Evolutionary conservation across 2,113 vertebrate genomes (phyloP), one percentile per base, ranked within the genome.

Genomic region (Eublepharis macularius): DNA sequence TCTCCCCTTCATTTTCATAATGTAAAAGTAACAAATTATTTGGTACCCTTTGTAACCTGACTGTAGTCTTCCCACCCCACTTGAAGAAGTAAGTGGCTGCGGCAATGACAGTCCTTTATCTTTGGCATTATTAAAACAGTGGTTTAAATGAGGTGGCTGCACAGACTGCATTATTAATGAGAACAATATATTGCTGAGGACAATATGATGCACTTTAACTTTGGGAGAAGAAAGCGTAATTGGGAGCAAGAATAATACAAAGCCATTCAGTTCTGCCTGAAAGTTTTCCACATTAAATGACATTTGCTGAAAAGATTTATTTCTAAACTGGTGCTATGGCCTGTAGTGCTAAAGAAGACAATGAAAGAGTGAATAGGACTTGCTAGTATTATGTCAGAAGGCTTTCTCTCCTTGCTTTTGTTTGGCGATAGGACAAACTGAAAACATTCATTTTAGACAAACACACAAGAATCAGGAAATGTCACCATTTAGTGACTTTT

Each of bases 11-110:
- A 60, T 92, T 88, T 74, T 87, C 82, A 66, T 32, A 49, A 85
- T 4, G 41, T 83, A 87, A 87, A 91, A 90, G 70, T 76, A 89
- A 70, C 80, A 85, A 90, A 90, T 91, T 85, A 93, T 92, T 88
- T 85, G 83, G 43, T 83, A 85, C 90, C 89, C 88, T 94, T 94
- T 94, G 41, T 90, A 90, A 85, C 93, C 84, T 83, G 68, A 54
- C 21, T 47, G 86, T 94, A 94, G 93, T 90, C 92, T 95, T 94
- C 89, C 84, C 87, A 90, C 93, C 91, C 94, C 92, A 91, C 90
- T 90, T 94, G 88, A 89, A 80, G 1, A 17, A 87, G 86, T 92
- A 94, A 95, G 94, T 95, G 92, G 82, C 89, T 89, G 19, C 93
- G 90, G 93, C 92, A 95, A 92, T 94, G 79, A 75, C 45, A 83